These are phyloP conservation scores for Rhincodon typus DNA, from an alignment of 2,797 vertebrate genomes.

Conservation along the genomic window DNA sequence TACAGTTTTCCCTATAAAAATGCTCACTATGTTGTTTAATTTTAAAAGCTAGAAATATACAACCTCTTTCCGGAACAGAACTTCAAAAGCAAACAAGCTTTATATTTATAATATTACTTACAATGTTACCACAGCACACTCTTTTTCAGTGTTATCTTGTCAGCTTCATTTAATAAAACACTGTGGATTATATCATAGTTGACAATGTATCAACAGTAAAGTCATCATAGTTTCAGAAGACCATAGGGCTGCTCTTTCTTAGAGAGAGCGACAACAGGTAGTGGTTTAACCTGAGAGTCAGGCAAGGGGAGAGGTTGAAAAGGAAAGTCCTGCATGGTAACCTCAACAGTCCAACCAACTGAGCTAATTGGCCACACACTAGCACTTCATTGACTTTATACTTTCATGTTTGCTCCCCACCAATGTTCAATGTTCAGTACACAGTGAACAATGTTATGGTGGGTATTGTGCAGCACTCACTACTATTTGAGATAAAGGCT, in stretches of 20 bases:
- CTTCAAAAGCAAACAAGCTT: not conserved
- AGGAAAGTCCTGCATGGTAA: too few relatives aligned
- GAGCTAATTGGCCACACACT: not conserved
- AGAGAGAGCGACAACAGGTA: too few relatives aligned
- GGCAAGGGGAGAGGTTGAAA: too few relatives aligned
- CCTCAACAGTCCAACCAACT: too few relatives aligned
- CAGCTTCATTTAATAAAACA: not conserved
- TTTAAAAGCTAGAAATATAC: not conserved
- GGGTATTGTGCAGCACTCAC: not conserved
- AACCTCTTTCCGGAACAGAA: not conserved
- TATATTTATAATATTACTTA: not conserved
- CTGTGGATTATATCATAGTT: not conserved
- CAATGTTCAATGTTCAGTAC: not conserved
- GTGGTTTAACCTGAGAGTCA: too few relatives aligned
- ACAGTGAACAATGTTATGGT: not conserved
- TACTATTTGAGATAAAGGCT: not conserved
- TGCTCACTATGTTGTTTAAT: not conserved
- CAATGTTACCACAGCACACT: not conserved
- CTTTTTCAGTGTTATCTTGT: not conserved
- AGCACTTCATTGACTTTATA: not conserved
- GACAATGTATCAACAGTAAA: not conserved
- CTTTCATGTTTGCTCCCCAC: not conserved
- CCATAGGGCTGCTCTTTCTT: too few relatives aligned
- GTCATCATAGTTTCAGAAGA: too few relatives aligned
- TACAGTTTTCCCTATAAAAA: not conserved